These are phyloP conservation scores for Unio delphinus DNA, from an alignment of 2,888 invertebrate species.

Conservation along the genomic window DNA sequence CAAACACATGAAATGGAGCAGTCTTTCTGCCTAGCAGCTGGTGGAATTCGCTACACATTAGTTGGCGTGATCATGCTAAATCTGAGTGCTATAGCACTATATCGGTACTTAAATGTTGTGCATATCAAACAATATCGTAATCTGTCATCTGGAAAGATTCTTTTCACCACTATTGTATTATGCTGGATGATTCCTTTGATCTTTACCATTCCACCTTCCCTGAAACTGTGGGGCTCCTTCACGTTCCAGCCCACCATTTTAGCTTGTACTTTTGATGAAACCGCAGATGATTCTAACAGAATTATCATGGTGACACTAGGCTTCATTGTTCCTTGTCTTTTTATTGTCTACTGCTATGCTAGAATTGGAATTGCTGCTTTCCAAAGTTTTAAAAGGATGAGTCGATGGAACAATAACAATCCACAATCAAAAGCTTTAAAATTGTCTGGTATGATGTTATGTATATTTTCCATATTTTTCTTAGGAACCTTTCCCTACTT, in stretches of 20 bases:
- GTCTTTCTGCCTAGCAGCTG: slow-evolving; percentile 46
- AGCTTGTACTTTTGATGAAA: slow-evolving; percentile 53
- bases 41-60: slow-evolving; percentile 49
- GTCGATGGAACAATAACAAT: slow-evolving; percentile 44
- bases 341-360: slow-evolving; percentile 56
- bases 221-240: slow-evolving; percentile 54
- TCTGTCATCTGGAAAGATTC: slow-evolving; percentile 38
- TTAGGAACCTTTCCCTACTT: slow-evolving; percentile 60
- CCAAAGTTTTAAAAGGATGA: slow-evolving; percentile 43
- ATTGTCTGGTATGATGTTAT: slow-evolving; percentile 61
- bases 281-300: slow-evolving; percentile 51
- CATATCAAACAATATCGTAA: slow-evolving; percentile 48
- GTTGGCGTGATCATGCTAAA: slow-evolving; percentile 56
- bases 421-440: slow-evolving; percentile 52
- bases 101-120: slow-evolving; percentile 54
- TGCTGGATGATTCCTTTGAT: slow-evolving; percentile 53
- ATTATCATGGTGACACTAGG: slow-evolving; percentile 51
- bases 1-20: slow-evolving; percentile 34
- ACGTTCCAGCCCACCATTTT: slow-evolving; percentile 50
- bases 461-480: slow-evolving; percentile 59
- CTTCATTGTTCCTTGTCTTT: slow-evolving; percentile 57
- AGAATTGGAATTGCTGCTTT: slow-evolving; percentile 57
- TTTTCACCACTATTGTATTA: slow-evolving; percentile 37
- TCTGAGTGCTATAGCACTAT: slow-evolving; percentile 54
- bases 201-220: slow-evolving; percentile 50